phyloP scores from a whole-genome alignment of 2,888 invertebrate genomes.

The Drosophila rellima region DNA sequence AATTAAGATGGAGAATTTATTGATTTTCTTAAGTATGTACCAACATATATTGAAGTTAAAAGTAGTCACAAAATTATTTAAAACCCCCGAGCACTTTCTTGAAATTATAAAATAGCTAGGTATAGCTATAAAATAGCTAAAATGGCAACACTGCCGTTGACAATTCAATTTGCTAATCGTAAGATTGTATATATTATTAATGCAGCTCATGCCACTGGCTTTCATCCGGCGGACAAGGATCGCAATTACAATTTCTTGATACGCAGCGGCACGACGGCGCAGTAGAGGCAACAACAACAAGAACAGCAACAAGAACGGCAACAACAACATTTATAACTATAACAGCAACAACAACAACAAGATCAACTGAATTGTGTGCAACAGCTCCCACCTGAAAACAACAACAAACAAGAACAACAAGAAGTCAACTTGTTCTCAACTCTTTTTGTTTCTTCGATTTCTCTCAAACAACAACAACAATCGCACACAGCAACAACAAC shows the following conservation, averaged over 20 bases:
- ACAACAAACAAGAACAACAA: constrained; percentile 42
- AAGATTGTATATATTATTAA: background rate
- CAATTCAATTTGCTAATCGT: background rate
- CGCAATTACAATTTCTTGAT: constrained; percentile 72
- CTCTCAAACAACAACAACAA: constrained; percentile 48
- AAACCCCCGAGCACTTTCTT: no score
- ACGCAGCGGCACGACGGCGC: constrained; percentile 73
- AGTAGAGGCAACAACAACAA: constrained; percentile 38
- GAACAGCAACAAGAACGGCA: constrained; percentile 29
- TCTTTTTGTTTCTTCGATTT: constrained; percentile 44
- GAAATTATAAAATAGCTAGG: no score
- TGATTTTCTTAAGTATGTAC: no score
- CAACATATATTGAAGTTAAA: no score
- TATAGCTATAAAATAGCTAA: background rate
- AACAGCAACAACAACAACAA: constrained; percentile 29
- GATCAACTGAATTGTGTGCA: constrained; percentile 76
- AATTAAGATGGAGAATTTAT: no score
- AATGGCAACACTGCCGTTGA: background rate
- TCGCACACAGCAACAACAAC: constrained; percentile 54
- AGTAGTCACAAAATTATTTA: no score
- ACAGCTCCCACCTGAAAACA: constrained; percentile 71
- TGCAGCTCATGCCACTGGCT: constrained; percentile 49
- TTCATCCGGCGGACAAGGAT: constrained; percentile 74
- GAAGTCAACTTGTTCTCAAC: constrained; percentile 29
- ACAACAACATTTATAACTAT: constrained; percentile 15